Percentiles rank a stretch among this genome's conserved stretches.
Conservation (phyloP, 2,888 invertebrate species). For the Drosophila cracens region DNA sequence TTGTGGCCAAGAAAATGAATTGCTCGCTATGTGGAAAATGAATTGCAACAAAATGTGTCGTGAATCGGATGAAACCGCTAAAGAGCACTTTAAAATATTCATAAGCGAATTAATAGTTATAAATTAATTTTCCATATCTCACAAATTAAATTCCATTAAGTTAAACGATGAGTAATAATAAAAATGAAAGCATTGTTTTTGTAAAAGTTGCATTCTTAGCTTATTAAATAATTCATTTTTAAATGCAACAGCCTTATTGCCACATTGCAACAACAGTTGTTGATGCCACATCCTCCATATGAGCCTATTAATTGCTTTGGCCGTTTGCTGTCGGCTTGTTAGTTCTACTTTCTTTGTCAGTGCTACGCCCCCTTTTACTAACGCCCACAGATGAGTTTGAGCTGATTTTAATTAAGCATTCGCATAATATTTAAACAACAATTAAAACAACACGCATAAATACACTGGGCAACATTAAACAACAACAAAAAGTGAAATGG, state of each 20-base stretch:
- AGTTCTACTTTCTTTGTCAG: background rate
- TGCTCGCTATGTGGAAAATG: conserved; percentile 4
- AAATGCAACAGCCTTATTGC: conserved; percentile 38
- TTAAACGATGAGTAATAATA: conserved; percentile 25
- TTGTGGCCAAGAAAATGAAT: conserved; percentile 14
- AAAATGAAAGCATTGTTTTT: background rate
- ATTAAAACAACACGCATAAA: conserved; percentile 66
- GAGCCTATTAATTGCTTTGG: background rate
- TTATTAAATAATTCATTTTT: conserved; percentile 49
- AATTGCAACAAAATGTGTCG: background rate
- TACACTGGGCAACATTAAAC: conserved; percentile 50
- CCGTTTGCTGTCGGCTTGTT: background rate
- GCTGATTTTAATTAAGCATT: conserved; percentile 72
- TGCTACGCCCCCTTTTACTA: background rate
- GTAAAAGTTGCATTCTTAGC: background rate
- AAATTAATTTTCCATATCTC: conserved; percentile 8
- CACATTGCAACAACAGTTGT: conserved; percentile 16
- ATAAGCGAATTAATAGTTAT: background rate
- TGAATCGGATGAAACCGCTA: background rate
- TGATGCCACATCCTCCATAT: background rate
- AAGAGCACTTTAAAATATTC: conserved; percentile 3
- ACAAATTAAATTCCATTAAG: conserved; percentile 27
- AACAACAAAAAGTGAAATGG: conserved; percentile 13
- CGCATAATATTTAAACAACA: conserved; percentile 63
- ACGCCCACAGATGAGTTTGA: conserved; percentile 41